phyloP scores from a whole-genome alignment of 2,113 vertebrate species.

The Leptobrachium leishanense region DNA sequence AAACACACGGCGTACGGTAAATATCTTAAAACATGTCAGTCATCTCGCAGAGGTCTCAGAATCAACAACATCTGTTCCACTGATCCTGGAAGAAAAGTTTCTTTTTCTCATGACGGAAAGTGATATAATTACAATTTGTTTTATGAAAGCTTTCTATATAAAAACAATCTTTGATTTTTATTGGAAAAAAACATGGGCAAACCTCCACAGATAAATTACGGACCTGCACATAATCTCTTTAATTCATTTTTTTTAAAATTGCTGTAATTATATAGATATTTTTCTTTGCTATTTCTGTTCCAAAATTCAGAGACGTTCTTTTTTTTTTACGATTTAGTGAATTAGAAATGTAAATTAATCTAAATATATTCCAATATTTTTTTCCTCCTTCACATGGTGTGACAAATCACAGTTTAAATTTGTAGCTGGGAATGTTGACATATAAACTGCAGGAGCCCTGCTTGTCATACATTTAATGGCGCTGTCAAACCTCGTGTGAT shows the following conservation, averaged over 20 bases:
- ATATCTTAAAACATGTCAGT: conserved; percentile 46
- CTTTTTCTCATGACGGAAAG: not conserved
- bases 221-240: too few species aligned
- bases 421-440: conserved; percentile 11
- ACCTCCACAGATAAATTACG: not conserved
- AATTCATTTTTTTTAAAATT: too few species aligned
- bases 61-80: conserved; percentile 39
- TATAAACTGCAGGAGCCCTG: not conserved
- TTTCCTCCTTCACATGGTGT: too few species aligned
- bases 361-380: too few species aligned
- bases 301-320: too few species aligned
- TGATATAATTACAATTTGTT: conserved; percentile 9
- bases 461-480: conserved; percentile 5
- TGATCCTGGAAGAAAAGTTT: conserved; percentile 1
- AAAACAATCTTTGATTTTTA: not conserved
- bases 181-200: too few species aligned
- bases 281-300: too few species aligned
- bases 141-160: not conserved
- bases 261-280: too few species aligned
- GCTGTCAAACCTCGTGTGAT: not conserved
- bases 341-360: too few species aligned
- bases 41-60: conserved; percentile 25
- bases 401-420: not conserved
- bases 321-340: too few species aligned
- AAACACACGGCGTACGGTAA: conserved; percentile 38